Base-by-base conservation (phyloP, 1,140 invertebrate genomes). In the Drosophila arizonae region DNA sequence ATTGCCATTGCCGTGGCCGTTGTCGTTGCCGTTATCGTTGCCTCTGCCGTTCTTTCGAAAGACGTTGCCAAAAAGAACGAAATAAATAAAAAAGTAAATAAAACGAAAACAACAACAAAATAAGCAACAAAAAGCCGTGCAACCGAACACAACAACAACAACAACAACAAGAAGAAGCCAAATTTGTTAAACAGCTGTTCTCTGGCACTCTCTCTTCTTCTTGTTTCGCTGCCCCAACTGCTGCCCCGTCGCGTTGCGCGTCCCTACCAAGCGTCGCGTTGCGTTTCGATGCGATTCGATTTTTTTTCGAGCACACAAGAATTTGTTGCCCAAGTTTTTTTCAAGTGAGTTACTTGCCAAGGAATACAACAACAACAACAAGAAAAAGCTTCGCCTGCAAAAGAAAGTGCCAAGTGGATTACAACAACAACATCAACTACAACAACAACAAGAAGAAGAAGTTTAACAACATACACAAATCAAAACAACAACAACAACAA, bases 241-340 rank as follows among this genome's bases (percentile, higher is more conserved):
- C 48, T 52, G n/a, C n/a, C 9, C 55, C 57, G 56, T 51, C 56
- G 66, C 66, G 66, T 51, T 30, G 15, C 55, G 64, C 52, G 54
- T 39, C 8, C 1, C 50, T 52, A 41, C 17, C 41, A 28, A n/a
- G 28, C 48, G 48, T 36, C 67, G 67, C 69, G 69, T 48, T 72
- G 24, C 39, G 43, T n/a, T 30, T 52, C 36, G n/a, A 26, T 41
- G 13, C n/a, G 39, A 56, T 30, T 67, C 51, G 39, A 43, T 57
- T 62, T 73, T 73, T 73, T 73, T 69, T 62, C n/a, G 30, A 61
- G 60, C 60, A 70, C 51, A 70, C 67, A 70, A 39, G 51, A 63
- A 63, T 56, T 63, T 64, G 68, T 69, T 73, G 65, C 65, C 65
- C 48, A 62, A 57, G 51, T 73, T 73, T 73, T 73, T 73, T 73